Conservation (phyloP, 2,113 vertebrate genomes). For the Numida meleagris region DNA sequence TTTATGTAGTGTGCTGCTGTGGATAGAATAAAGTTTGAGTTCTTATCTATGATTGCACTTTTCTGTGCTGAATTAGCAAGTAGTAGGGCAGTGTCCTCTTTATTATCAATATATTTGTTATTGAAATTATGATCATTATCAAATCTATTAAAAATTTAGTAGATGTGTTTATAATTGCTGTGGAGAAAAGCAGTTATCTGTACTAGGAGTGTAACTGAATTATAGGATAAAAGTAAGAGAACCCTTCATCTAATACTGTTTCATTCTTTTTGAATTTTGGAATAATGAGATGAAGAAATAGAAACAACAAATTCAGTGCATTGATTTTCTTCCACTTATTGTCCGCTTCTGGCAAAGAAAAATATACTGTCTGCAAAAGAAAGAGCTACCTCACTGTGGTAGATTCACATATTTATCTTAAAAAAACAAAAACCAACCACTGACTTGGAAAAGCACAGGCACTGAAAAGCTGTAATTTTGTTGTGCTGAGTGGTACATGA, state of each 20-base stretch:
- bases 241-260: not conserved
- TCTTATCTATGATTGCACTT: constrained; percentile 7
- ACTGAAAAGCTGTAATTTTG: not conserved
- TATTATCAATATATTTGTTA: not conserved
- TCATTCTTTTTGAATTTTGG: not conserved
- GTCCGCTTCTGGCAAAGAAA: not conserved
- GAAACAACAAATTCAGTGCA: not conserved
- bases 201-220: not conserved
- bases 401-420: not conserved
- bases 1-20: not conserved
- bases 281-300: not conserved
- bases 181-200: not conserved
- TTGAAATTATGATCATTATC: not conserved
- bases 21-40: not conserved
- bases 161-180: not conserved
- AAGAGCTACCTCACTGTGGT: not conserved
- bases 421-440: no score
- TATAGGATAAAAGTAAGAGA: not conserved
- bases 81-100: not conserved
- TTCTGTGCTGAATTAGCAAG: not conserved
- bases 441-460: not conserved
- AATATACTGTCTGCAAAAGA: not conserved
- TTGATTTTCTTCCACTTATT: not conserved
- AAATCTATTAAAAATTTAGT: not conserved
- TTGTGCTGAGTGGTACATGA: not conserved